Base-by-base conservation (phyloP, 1,140 invertebrate species). In the Drosophila seguyi region DNA sequence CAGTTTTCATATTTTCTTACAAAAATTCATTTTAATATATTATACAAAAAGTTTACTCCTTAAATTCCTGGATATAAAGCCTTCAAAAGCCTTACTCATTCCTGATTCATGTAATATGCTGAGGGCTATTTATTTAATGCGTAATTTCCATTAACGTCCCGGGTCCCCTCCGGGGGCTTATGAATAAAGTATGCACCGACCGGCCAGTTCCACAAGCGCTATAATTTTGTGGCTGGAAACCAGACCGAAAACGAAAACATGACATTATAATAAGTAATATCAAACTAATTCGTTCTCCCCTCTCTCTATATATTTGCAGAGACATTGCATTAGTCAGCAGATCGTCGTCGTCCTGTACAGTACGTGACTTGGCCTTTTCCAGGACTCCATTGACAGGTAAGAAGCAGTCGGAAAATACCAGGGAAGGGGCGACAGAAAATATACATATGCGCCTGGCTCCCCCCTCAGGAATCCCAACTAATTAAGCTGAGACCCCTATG, bases 311-410 rank as follows among this genome's bases (percentile, higher is more conserved):
- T 45, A 5, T 72, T 72, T 72, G 67, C 69, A 72, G 68, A 72
- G 52, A 72, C 67, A 50, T 50, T 72, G 69, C 69, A 50, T 72
- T 72, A 72, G 68, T 72, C 66, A 72, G 68, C 68, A 72, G 66
- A 72, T 72, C 52, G 68, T 39, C 50, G 27, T 56, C 42, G 52
- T 69, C 18, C 27, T 25, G 22, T 5, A 14, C 8, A 22, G 66
- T 48, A 72, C 69, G 69, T 72, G 69, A 72, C 69, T 71, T 50
- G 53, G 52, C 53, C 69, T 22, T 72, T 72, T 72, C 44, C 53
- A 72, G 69, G 20, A 72, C 53, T 59, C 67, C 39, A 72, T 59
- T 56, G 67, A 72, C 59, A 72, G 68, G 68, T 58, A 72, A 71
- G 69, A 11, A 34, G 13, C 20, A n/a, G 20, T 4, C 3, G 48